These are phyloP conservation scores for Acronicta aceris DNA, from an alignment of 2,888 invertebrate species.

Conservation along the genomic window DNA sequence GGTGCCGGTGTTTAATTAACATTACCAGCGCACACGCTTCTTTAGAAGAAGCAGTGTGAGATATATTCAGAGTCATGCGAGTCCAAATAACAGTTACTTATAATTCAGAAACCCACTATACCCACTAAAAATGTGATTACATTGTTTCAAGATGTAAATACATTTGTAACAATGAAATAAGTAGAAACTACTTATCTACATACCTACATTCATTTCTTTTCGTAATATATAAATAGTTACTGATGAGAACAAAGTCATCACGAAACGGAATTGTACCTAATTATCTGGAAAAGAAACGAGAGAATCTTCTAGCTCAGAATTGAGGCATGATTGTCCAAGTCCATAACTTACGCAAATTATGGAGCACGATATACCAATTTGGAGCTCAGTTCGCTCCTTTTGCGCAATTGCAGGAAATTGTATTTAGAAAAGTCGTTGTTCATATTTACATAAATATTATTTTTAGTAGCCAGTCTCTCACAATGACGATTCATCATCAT, in stretches of 20 bases:
- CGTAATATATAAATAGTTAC: constrained; percentile 16
- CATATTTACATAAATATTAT: neutral
- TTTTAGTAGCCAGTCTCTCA: neutral
- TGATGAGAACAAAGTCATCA: constrained; percentile 29
- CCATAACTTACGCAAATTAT: constrained; percentile 49
- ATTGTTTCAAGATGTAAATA: too few species aligned
- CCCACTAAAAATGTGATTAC: constrained; percentile 3
- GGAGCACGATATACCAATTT: constrained; percentile 50
- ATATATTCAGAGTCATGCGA: too few species aligned
- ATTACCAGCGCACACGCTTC: constrained; percentile 65
- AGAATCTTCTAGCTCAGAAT: constrained; percentile 37
- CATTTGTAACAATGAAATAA: too few species aligned
- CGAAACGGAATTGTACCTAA: constrained; percentile 36
- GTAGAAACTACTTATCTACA: too few species aligned
- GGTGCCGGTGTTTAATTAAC: constrained; percentile 75
- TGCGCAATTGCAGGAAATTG: constrained; percentile 9
- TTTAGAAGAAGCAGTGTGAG: constrained; percentile 67
- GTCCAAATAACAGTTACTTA: too few species aligned
- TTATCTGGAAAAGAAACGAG: constrained; percentile 35
- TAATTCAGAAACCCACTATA: constrained; percentile 3
- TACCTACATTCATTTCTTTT: too few species aligned
- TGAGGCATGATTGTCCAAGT: constrained; percentile 43
- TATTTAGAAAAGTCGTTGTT: constrained; percentile 20
- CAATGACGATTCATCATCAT: too few species aligned
- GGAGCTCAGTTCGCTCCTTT: constrained; percentile 32